Base-by-base conservation (phyloP, 2,888 invertebrate species). In the Dione vanillae region DNA sequence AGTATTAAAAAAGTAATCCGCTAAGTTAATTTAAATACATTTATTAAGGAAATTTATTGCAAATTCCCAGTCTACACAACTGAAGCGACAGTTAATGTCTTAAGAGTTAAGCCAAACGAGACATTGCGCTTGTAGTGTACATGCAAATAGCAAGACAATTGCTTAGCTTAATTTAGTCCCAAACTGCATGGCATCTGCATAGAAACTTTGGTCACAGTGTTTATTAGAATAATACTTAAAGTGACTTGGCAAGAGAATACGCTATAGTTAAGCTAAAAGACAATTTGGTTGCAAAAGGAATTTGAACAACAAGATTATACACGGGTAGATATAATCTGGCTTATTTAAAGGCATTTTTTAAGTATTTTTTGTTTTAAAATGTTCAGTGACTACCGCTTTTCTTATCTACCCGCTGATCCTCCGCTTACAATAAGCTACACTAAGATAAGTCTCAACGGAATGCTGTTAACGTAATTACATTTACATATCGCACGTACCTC, bases 381-480 rank as follows among this genome's bases (percentile, higher is more conserved):
- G 10, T 7, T 10, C 7, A 45, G 54, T 37, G n/a, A 43, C 61
- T 27, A 61, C 35, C 35, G 11, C 10, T 45, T 65, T n/a, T 47
- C 68, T 69, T 69, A 73, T 72, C 70, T 69, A 11, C 27, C 35
- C 35, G 11, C 35, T 52, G 40, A 45, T 54, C 43, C 65, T 49
- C 59, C 66, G 75, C 72, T 74, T 69, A 70, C 73, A 77, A 74
- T 73, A 75, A 74, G 69, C 71, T 61, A 69, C 74, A 74, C 76
- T 74, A 67, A 77, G 76, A 79, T 79, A 80, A 79, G 78, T 80
- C 78, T 75, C 77, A 76, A 77, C 75, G 70, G 80, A 83, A 83
- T 79, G 83, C 82, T 88, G 87, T 91, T 89, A 85, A 82, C 81
- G 83, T 77, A 91, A 91, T 91, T 92, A 86, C 91, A 92, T 92